A percentile compares a stretch with the other conserved stretches of the same genome.
Evolutionary conservation across 64 coral and sea anemone genomes (phyloP).

Genomic region (Montipora efflorescens): DNA sequence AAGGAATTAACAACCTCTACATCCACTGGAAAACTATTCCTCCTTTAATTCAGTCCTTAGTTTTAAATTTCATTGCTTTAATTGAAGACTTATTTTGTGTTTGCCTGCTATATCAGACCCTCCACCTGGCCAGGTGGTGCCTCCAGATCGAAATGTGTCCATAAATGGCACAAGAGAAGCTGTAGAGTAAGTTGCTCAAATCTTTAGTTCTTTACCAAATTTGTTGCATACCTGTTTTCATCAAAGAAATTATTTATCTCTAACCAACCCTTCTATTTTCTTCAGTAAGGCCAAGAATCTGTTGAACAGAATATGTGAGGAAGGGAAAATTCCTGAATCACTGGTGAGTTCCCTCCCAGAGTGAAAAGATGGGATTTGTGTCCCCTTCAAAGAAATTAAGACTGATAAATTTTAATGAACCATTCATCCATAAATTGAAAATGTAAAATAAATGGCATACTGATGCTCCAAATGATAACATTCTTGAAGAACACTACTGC

Average conservation of each 20-base stretch:
- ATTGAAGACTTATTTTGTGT: not conserved
- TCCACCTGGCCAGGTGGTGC: constrained; percentile 76
- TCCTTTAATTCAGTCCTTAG: no score
- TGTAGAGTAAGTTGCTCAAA: constrained; percentile 87
- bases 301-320: constrained; percentile 91
- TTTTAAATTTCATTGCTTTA: not conserved
- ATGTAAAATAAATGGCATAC: no score
- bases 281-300: constrained; percentile 93
- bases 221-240: no score
- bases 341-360: constrained; percentile 60
- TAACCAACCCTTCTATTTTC: not conserved
- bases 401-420: no score
- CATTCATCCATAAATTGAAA: no score
- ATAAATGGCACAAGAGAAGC: constrained; percentile 85
- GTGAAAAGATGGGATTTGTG: not conserved
- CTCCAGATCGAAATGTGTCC: constrained; percentile 91
- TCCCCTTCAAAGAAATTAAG: no score
- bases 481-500: no score
- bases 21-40: not conserved
- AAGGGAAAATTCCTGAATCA: constrained; percentile 97
- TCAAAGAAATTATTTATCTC: no score
- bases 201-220: not conserved
- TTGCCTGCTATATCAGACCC: constrained; percentile 70
- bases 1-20: no score
- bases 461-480: no score